Conservation (phyloP, 2,888 invertebrate species). For the Mayetiola destructor region DNA sequence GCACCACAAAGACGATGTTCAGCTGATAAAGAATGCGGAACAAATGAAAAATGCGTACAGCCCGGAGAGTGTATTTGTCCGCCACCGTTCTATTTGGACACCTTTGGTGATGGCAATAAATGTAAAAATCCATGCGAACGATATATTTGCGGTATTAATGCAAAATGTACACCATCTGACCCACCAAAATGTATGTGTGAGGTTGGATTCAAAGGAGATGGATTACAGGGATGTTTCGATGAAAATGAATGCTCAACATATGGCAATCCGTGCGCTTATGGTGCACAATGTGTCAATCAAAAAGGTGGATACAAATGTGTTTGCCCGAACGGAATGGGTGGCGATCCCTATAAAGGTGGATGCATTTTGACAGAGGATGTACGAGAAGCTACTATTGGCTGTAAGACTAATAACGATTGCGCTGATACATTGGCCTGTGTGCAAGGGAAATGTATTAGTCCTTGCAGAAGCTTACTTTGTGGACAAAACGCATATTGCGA, state of each 20-base stretch:
- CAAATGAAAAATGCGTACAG: constrained; percentile 81
- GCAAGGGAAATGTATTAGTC: constrained; percentile 64
- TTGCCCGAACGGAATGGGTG: constrained; percentile 67
- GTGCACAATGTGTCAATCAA: constrained; percentile 76
- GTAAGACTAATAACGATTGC: constrained; percentile 59
- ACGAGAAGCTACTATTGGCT: constrained; percentile 51
- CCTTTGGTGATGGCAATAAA: constrained; percentile 63
- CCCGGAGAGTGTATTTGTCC: constrained; percentile 85
- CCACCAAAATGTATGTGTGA: constrained; percentile 82
- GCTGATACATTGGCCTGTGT: constrained; percentile 65
- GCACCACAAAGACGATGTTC: constrained; percentile 70
- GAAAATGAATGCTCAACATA: constrained; percentile 43
- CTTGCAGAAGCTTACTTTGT: constrained; percentile 63
- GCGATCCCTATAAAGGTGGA: constrained; percentile 72
- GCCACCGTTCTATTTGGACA: constrained; percentile 77
- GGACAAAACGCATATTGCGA: constrained; percentile 77
- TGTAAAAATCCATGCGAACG: constrained; percentile 89
- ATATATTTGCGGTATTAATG: constrained; percentile 77
- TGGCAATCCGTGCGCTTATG: constrained; percentile 63
- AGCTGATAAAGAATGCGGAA: constrained; percentile 65
- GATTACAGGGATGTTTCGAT: constrained; percentile 68
- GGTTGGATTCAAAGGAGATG: constrained; percentile 74
- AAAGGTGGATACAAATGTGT: constrained; percentile 75
- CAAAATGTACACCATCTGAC: constrained; percentile 77
- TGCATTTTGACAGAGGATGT: constrained; percentile 48